Evolutionary conservation across 2,797 vertebrate genomes (phyloP).

Genomic region (Gymnopithys bicolor): DNA sequence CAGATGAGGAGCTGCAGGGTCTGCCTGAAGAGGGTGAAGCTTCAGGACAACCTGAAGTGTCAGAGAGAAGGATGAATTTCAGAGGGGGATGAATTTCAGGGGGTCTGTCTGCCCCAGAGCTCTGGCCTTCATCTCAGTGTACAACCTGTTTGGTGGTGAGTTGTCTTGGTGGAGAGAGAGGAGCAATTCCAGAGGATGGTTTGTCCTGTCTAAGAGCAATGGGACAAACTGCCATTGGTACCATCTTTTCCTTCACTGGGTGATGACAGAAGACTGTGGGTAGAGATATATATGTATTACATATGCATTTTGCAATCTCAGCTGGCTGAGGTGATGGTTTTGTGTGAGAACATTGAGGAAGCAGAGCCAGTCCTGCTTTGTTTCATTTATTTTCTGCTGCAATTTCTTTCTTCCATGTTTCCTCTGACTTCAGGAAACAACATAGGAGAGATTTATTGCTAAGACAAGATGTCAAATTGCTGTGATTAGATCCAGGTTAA

Average conservation of each 20-base stretch:
- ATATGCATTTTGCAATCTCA: background rate
- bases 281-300: background rate
- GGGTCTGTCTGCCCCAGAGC: background rate
- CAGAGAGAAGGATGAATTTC: background rate
- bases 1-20: background rate
- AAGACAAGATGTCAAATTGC: background rate
- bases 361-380: background rate
- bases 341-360: background rate
- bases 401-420: background rate
- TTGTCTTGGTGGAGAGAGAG: background rate
- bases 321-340: background rate
- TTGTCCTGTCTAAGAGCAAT: background rate
- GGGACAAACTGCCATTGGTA: background rate
- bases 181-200: background rate
- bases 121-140: background rate
- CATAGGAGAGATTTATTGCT: constrained; percentile 19
- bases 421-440: background rate
- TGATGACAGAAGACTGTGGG: background rate
- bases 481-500: constrained; percentile 11
- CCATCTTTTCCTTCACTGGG: background rate
- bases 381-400: background rate
- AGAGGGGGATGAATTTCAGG: background rate
- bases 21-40: background rate
- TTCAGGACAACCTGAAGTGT: background rate
- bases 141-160: background rate